Evolutionary conservation across 2,888 invertebrate species (phyloP).

Genomic region (Phalera bucephala): DNA sequence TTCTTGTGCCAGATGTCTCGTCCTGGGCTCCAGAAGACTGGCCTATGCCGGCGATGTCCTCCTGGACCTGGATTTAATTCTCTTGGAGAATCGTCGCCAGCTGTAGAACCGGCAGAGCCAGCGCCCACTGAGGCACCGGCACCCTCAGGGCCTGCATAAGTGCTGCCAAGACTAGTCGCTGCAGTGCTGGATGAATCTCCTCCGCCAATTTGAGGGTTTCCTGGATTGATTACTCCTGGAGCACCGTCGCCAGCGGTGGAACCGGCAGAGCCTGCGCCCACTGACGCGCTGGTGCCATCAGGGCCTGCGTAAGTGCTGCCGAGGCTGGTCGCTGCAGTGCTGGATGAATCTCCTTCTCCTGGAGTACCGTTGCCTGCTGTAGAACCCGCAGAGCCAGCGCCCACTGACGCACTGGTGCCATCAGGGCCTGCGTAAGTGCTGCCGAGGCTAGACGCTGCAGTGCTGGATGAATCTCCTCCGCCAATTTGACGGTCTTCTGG

Average conservation of each 20-base stretch:
- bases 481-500: no score
- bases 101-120: no score
- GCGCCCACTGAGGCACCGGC: no score
- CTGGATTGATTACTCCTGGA: neutral
- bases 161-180: neutral
- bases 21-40: no score
- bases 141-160: neutral
- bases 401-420: neutral
- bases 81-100: no score
- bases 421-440: neutral
- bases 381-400: neutral
- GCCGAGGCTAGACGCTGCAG: no score
- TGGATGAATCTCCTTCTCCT: neutral
- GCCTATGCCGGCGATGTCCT: no score
- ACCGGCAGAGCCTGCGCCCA: neutral
- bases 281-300: neutral
- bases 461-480: no score
- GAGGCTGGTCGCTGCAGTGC: neutral
- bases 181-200: no score
- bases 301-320: neutral
- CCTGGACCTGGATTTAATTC: no score
- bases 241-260: neutral
- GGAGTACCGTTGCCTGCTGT: neutral
- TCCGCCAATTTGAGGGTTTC: neutral
- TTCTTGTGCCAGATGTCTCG: no score